These are phyloP conservation scores for Aporophyla lueneburgensis DNA, from an alignment of 2,888 invertebrate genomes.

Conservation along the genomic window DNA sequence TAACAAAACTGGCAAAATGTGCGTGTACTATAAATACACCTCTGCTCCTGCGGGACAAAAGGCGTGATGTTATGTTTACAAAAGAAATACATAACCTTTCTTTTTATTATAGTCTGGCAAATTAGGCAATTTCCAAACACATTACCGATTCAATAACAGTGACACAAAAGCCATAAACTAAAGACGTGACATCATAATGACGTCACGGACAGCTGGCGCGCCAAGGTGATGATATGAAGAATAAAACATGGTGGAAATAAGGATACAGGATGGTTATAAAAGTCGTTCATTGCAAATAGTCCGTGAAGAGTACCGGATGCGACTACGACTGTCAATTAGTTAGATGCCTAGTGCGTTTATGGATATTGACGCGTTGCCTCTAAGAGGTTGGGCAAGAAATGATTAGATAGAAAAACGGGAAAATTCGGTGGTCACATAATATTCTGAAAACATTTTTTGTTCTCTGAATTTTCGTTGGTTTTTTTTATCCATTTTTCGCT, in stretches of 20 bases:
- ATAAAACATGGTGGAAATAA: slow-evolving; percentile 76
- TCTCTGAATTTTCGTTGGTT: too few species aligned
- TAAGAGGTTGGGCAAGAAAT: slow-evolving; percentile 18
- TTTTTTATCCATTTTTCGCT: too few species aligned
- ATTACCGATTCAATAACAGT: slow-evolving; percentile 9
- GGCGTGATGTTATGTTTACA: too few species aligned
- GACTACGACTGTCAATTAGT: slow-evolving; percentile 69
- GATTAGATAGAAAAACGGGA: too few species aligned
- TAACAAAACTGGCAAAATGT: too few species aligned
- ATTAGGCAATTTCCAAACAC: neutral
- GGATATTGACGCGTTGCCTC: slow-evolving; percentile 54
- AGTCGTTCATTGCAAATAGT: slow-evolving; percentile 86
- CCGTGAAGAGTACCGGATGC: slow-evolving; percentile 84
- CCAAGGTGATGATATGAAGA: slow-evolving; percentile 71
- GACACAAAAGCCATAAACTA: slow-evolving; percentile 64
- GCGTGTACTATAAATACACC: too few species aligned
- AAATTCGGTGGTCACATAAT: too few species aligned
- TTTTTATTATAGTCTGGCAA: neutral
- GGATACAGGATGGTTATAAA: slow-evolving; percentile 82
- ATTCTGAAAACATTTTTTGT: too few species aligned
- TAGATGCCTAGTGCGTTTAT: slow-evolving; percentile 40
- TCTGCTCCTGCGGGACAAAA: too few species aligned
- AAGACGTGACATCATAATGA: slow-evolving; percentile 70
- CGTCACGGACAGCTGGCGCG: slow-evolving; percentile 74
- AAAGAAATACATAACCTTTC: neutral